Base-by-base conservation (phyloP, 2,888 invertebrate genomes). In the Colletes collaris region DNA sequence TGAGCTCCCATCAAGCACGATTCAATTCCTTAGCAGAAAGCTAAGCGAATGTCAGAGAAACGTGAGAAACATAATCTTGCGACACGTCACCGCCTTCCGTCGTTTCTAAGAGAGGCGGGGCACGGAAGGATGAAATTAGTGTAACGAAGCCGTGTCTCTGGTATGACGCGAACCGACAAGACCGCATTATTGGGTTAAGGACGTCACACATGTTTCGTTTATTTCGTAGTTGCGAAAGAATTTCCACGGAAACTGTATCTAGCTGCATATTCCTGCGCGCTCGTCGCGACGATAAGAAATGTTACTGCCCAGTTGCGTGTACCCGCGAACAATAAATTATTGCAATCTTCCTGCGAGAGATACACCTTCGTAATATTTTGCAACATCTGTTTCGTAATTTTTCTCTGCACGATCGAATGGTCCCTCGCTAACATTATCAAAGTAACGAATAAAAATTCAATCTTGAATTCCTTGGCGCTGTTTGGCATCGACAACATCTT, bases 11-110 rank as follows among this genome's bases (percentile, higher is more conserved):
- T 79, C 67, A 64, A 58, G 27, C 4, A 67, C 40, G 52, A 70
- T 74, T 70, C 71, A 35, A 68, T 68, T 69, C 66, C 59, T 76
- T 73, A 80, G 73, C 70, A 58, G 83, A 85, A 82, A 85, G 74
- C 76, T 55, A 80, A 79, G 83, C 71, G 74, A 85, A 81, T 83
- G 83, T 85, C 78, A 70, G 81, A 69, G 85, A 85, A 83, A 85
- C 85, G 85, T 85, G 80, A 83, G 83, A 81, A 83, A 81, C 76
- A 69, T 74, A 83, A 85, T 85, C 73, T 77, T 74, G 40, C 63
- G 58, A 82, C 80, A 85, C 84, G 85, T 85, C 84, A 78, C 72
- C 75, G 78, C 56, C 83, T 85, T 82, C 85, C 85, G 85, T 56
- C 68, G 73, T 85, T 72, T 82, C 79, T 56, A 64, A 52, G 58